Evolutionary conservation across 2,113 vertebrate species (phyloP), one percentile per base, ranked within the genome.

Genomic region (Myodes glareolus): DNA sequence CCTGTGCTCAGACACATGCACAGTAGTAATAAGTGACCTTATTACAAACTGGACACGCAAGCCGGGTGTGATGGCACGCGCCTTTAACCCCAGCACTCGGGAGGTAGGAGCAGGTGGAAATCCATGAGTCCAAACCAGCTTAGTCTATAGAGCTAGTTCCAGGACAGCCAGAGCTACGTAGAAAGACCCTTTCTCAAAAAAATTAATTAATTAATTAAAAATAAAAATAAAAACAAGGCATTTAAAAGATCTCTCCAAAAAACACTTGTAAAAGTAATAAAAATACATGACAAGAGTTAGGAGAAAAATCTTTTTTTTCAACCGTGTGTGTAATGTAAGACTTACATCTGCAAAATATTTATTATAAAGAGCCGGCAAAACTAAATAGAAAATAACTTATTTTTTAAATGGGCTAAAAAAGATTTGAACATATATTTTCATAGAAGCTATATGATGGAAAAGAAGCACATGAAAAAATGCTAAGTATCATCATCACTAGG

Each of bases 211-310:
- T n/a, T n/a, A n/a, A n/a, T n/a, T n/a, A n/a, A n/a, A 39, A 81
- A n/a, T 31, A 81, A 88, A 95, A 96, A 91, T 81, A 72, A 84
- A 63, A 63, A 31, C 33, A 92, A 76, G 39, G 84, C 55, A 92
- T 93, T 93, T 92, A 68, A 95, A 94, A 73, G 13, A 58, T 70
- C 27, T 81, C 33, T 68, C 14, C 7, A 42, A 45, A 63, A 88
- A 25, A 92, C 61, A 88, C 17, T 75, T 21, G 92, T 88, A 85
- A 89, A 23, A 36, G 61, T 72, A 65, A 93, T 86, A 75, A 86
- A 94, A 93, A 93, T 39, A 31, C 39, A 42, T 29, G 31, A 65
- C 36, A 80, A 12, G 36, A n/a, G 5, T 29, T 82, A 19, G 10
- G 47, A 88, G 77, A 88, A 92, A 72, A 93, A 72, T 81, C 13